Conservation (phyloP, 2,797 vertebrate genomes). For the Gymnocypris eckloni region DNA sequence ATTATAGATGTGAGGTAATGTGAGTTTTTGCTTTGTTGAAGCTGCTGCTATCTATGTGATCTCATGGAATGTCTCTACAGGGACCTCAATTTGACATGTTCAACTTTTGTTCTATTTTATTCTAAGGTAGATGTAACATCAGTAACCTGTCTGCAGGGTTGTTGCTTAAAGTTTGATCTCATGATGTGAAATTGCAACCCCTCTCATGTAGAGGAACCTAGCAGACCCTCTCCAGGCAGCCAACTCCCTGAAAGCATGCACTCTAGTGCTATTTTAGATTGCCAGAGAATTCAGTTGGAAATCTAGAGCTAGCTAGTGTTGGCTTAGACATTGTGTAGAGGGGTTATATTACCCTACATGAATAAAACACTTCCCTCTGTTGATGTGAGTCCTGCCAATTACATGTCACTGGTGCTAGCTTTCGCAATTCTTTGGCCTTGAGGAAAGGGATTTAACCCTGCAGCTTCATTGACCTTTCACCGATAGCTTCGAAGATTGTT, state of each 20-base stretch:
- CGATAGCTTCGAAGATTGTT: neutral
- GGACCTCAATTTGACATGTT: neutral
- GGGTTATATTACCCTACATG: slow-evolving; percentile 20
- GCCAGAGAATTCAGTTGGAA: slow-evolving; percentile 43
- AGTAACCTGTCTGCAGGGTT: neutral
- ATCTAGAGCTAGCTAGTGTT: slow-evolving; percentile 26
- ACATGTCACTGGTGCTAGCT: slow-evolving; percentile 6
- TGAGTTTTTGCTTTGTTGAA: neutral
- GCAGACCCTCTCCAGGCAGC: slow-evolving; percentile 6
- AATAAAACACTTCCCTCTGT: slow-evolving; percentile 20
- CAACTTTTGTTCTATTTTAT: neutral
- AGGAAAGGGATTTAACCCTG: slow-evolving; percentile 9
- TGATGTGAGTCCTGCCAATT: slow-evolving; percentile 25
- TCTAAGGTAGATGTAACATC: neutral
- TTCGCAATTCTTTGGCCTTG: neutral
- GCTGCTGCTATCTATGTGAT: neutral
- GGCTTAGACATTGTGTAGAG: neutral
- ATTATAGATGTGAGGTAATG: too few relatives aligned
- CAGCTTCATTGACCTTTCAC: neutral
- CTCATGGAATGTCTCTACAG: neutral
- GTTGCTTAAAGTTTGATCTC: neutral
- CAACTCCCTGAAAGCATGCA: slow-evolving; percentile 29
- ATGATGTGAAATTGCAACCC: neutral
- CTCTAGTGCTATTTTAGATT: slow-evolving; percentile 8
- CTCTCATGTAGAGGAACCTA: slow-evolving; percentile 7